A percentile compares a stretch with the other conserved stretches of the same genome.
These are phyloP conservation scores for Anoura caudifer DNA, from an alignment of 2,113 vertebrate species.

Conservation along the genomic window DNA sequence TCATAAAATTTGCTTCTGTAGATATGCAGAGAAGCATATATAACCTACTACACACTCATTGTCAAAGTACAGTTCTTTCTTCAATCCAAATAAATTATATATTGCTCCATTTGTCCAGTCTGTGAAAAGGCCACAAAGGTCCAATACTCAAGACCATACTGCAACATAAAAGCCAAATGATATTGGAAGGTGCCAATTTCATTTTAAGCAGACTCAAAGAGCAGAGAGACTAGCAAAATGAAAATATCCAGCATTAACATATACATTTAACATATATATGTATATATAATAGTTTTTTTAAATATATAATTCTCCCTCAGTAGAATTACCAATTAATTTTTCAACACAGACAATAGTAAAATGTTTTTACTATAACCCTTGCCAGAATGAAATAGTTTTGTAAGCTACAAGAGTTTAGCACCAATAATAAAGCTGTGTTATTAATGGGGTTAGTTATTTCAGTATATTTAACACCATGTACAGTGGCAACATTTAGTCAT, in stretches of 20 bases:
- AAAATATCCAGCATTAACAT: background rate
- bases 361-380: constrained; percentile 31
- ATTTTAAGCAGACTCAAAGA: background rate
- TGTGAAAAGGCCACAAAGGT: background rate
- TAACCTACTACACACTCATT: background rate
- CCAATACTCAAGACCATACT: background rate
- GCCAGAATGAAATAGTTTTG: constrained; percentile 68
- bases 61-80: background rate
- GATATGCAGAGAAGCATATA: background rate
- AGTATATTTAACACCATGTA: constrained; percentile 48
- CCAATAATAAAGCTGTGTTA: constrained; percentile 18
- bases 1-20: background rate
- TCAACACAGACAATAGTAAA: background rate
- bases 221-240: constrained; percentile 27
- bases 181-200: background rate
- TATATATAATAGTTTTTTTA: background rate
- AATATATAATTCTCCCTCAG: background rate
- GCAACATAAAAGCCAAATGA: background rate
- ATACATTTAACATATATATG: background rate
- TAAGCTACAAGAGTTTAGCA: constrained; percentile 33
- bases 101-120: background rate
- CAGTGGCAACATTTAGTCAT: constrained; percentile 53
- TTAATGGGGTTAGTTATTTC: constrained; percentile 72
- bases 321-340: constrained; percentile 9
- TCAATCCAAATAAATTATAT: background rate